Percentiles rank a stretch among this genome's conserved stretches.
Evolutionary conservation across 1,140 invertebrate genomes (phyloP).

Genomic region (Coenobita brevimanus): DNA sequence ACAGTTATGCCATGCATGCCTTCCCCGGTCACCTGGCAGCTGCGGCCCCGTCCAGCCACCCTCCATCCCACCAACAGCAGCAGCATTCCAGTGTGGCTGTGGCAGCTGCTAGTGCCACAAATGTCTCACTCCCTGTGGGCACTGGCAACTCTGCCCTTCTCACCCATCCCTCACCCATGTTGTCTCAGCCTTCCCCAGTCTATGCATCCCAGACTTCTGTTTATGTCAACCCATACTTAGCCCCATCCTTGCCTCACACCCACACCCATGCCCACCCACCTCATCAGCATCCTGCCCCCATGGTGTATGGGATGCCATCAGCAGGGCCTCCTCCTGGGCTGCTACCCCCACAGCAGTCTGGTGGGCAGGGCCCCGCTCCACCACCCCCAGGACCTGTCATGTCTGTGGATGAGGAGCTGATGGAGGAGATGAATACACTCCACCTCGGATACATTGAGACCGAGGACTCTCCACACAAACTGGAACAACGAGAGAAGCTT

Average conservation of each 20-base stretch:
- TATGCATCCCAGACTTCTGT: conserved; percentile 52
- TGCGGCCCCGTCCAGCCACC: conserved; percentile 25
- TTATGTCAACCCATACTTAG: conserved; percentile 65
- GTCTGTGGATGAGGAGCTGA: conserved; percentile 64
- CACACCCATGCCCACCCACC: conserved; percentile 49
- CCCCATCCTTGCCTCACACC: conserved; percentile 26
- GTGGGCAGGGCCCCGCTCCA: conserved; percentile 6
- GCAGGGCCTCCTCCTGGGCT: conserved; percentile 27
- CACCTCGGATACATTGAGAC: conserved; percentile 85
- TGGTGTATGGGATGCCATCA: conserved; percentile 43
- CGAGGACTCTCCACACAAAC: conserved; percentile 83
- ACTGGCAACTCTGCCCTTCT: conserved; percentile 57
- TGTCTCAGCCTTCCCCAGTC: conserved; percentile 58
- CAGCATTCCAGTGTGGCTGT: neutral
- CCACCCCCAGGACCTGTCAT: conserved; percentile 37
- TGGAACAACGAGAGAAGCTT: conserved; percentile 82
- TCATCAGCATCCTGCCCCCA: conserved; percentile 44
- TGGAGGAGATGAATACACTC: conserved; percentile 79
- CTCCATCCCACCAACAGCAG: conserved; percentile 27
- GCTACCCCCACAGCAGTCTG: conserved; percentile 42
- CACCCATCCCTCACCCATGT: conserved; percentile 54
- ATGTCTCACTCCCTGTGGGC: conserved; percentile 33
- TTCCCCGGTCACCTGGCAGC: conserved; percentile 36
- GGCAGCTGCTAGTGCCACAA: conserved; percentile 22
- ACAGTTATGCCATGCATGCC: conserved; percentile 54